Evolutionary conservation across 2,797 vertebrate species (phyloP).

Genomic region (Eurystomus glaucurus): DNA sequence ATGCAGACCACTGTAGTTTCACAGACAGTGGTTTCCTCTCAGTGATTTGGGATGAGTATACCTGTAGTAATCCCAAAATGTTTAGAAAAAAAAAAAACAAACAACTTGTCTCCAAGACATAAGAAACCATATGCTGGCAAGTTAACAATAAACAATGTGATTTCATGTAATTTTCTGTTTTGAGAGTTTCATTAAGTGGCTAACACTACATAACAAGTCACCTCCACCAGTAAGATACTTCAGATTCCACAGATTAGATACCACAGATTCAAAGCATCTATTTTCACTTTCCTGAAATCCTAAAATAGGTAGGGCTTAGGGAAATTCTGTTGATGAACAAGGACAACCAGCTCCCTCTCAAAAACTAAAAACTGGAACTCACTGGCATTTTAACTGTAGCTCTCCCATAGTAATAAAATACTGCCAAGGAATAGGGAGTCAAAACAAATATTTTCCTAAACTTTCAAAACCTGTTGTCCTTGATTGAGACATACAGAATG

Average conservation of each 20-base stretch:
- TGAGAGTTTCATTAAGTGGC: neutral
- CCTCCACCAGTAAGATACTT: neutral
- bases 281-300: neutral
- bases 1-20: neutral
- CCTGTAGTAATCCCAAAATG: neutral
- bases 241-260: neutral
- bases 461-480: constrained; percentile 59
- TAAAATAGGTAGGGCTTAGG: neutral
- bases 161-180: neutral
- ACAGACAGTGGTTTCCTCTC: neutral
- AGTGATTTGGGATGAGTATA: neutral
- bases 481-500: neutral
- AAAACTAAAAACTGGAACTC: neutral
- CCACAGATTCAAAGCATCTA: neutral
- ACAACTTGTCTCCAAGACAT: neutral
- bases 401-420: constrained; percentile 3
- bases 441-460: constrained; percentile 30
- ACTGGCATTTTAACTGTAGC: neutral
- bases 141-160: neutral
- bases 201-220: neutral
- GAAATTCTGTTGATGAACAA: neutral
- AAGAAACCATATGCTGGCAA: neutral
- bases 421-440: constrained; percentile 3
- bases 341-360: neutral
- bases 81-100: neutral